phyloP scores from a whole-genome alignment of 2,113 vertebrate species.

The Myiozetetes cayanensis region DNA sequence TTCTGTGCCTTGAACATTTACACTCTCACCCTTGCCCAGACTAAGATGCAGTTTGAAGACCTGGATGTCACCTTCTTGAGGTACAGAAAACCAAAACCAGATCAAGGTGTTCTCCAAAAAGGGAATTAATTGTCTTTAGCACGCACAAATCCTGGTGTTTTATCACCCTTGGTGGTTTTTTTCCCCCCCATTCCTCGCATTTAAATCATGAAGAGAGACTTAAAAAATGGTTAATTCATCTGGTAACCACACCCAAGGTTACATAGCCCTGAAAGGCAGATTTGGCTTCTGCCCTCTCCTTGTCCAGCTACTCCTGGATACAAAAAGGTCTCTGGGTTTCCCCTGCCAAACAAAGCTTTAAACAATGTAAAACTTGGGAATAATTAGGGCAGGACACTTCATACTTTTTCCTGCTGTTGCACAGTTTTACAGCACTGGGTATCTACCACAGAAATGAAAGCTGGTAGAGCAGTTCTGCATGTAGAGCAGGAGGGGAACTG shows the following conservation, averaged over 20 bases:
- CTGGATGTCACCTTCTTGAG: not conserved
- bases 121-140: not conserved
- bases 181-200: not conserved
- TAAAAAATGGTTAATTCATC: not conserved
- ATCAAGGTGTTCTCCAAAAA: not conserved
- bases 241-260: not conserved
- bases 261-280: not conserved
- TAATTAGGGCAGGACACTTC: not conserved
- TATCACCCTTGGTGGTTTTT: not conserved
- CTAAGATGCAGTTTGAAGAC: not conserved
- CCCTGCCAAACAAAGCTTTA: not conserved
- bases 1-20: not conserved
- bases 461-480: not conserved
- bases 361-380: not conserved
- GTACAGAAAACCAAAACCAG: not conserved
- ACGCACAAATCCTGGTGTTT: not conserved
- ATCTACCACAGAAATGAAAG: not conserved
- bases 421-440: accelerated
- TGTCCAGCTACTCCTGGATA: not conserved
- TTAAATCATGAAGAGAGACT: not conserved
- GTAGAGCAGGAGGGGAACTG: not conserved
- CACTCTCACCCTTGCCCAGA: not conserved
- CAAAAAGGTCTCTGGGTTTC: not conserved
- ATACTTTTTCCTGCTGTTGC: not conserved
- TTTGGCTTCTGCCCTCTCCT: not conserved